Conservation (phyloP, 2,888 invertebrate species). For the Cephalotes varians region DNA sequence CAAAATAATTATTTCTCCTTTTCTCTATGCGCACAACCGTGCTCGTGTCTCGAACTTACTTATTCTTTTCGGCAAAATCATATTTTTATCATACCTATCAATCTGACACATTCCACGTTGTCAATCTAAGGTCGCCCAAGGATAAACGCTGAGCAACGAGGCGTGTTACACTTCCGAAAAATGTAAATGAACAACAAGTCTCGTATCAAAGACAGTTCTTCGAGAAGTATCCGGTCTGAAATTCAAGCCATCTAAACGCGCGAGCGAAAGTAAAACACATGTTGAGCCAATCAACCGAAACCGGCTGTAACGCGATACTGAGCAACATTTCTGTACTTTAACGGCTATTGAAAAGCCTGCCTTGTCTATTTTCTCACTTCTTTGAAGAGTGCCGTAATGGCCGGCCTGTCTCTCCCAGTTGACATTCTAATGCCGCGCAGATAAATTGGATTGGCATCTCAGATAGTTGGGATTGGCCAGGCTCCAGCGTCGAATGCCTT, state of each 20-base stretch:
- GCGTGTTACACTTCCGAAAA: neutral
- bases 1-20: constrained; percentile 36
- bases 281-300: constrained; percentile 46
- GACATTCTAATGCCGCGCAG: constrained; percentile 74
- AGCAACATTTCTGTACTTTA: constrained; percentile 45
- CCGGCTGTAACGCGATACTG: constrained; percentile 44
- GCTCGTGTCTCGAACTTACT: neutral
- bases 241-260: constrained; percentile 17
- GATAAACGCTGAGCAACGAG: neutral
- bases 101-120: constrained; percentile 50
- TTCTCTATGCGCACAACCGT: neutral
- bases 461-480: constrained; percentile 74
- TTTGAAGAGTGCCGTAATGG: constrained; percentile 70
- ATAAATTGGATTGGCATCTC: constrained; percentile 76
- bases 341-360: constrained; percentile 45
- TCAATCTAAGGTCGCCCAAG: constrained; percentile 58
- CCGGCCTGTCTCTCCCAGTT: constrained; percentile 65
- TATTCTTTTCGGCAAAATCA: constrained; percentile 14
- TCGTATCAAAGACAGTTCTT: neutral
- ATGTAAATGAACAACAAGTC: neutral
- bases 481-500: constrained; percentile 76
- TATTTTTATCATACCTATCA: constrained; percentile 53
- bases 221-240: neutral
- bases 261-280: constrained; percentile 46
- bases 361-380: constrained; percentile 67